Evolutionary conservation across 2,888 invertebrate species (phyloP).

Genomic region (Scaptomyza caliginosa): DNA sequence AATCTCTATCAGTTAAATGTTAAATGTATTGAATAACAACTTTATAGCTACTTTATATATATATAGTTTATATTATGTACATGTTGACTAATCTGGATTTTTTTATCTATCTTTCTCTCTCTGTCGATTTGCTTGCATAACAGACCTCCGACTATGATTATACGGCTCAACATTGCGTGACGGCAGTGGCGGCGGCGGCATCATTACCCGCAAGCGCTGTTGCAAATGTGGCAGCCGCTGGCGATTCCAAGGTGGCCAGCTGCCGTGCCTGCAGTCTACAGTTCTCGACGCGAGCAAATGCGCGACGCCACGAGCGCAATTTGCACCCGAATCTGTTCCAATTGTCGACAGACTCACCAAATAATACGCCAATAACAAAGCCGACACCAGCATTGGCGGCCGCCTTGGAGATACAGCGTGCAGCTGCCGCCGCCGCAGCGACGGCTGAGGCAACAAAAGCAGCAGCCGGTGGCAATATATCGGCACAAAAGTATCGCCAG

Average conservation of each 20-base stretch:
- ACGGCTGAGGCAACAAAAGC: slow-evolving; percentile 72
- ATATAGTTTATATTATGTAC: no score
- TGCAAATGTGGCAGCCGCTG: slow-evolving; percentile 71
- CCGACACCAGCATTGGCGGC: slow-evolving; percentile 80
- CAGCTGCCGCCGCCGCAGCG: slow-evolving; percentile 70
- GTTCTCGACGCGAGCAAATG: slow-evolving; percentile 84
- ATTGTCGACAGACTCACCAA: slow-evolving; percentile 68
- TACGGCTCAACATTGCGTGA: slow-evolving; percentile 64
- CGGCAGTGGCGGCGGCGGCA: slow-evolving; percentile 65
- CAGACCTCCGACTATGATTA: slow-evolving; percentile 72
- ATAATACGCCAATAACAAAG: slow-evolving; percentile 75
- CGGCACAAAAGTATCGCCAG: slow-evolving; percentile 78
- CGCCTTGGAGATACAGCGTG: slow-evolving; percentile 78
- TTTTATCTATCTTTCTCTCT: neutral
- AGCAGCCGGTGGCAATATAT: slow-evolving; percentile 69
- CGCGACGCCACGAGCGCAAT: slow-evolving; percentile 84
- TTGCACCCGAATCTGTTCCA: slow-evolving; percentile 83
- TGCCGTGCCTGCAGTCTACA: slow-evolving; percentile 84
- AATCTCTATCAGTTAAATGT: no score
- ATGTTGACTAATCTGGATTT: slow-evolving; percentile 16
- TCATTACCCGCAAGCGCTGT: slow-evolving; percentile 63
- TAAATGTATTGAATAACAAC: neutral
- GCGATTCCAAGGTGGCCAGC: slow-evolving; percentile 81
- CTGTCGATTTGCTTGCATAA: neutral
- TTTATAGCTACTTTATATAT: no score